phyloP scores from a whole-genome alignment of 2,797 vertebrate species.

The Sparidentex hasta region DNA sequence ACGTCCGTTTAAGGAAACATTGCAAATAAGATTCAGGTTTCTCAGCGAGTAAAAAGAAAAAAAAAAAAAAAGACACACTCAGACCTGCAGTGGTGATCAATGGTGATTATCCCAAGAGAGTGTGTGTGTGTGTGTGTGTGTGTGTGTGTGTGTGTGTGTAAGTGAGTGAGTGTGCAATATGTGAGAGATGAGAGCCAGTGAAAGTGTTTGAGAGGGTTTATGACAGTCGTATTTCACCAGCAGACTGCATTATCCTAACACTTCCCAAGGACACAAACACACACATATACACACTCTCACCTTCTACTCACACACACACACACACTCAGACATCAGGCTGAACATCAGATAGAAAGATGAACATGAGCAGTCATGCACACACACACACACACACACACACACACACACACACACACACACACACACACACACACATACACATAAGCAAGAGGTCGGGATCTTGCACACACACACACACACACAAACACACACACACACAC shows the following conservation, averaged over 20 bases:
- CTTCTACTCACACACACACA: not conserved
- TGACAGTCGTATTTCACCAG: slow-evolving; percentile 69
- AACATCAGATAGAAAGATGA: not conserved
- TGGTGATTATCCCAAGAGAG: slow-evolving; percentile 51
- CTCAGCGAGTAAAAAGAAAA: not conserved
- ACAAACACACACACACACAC: no score
- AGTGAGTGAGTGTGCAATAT: slow-evolving; percentile 11
- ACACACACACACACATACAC: not conserved
- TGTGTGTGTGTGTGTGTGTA: slow-evolving; percentile 23
- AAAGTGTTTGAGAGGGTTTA: slow-evolving; percentile 72
- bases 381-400: slow-evolving; percentile 16
- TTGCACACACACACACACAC: slow-evolving; percentile 10
- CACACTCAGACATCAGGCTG: not conserved
- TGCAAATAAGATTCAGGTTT: slow-evolving; percentile 9
- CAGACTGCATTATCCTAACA: slow-evolving; percentile 64
- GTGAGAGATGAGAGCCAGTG: slow-evolving; percentile 52
- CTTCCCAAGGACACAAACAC: slow-evolving; percentile 56
- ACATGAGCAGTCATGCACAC: not conserved
- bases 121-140: no score
- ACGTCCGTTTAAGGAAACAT: slow-evolving; percentile 9
- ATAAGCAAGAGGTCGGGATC: slow-evolving; percentile 1
- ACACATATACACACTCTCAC: slow-evolving; percentile 18
- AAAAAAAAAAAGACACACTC: slow-evolving; percentile 21
- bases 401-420: slow-evolving; percentile 28
- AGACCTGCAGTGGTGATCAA: slow-evolving; percentile 45